These are phyloP conservation scores for Alviniconcha strummeri DNA, from an alignment of 2,888 invertebrate genomes.

Conservation along the genomic window DNA sequence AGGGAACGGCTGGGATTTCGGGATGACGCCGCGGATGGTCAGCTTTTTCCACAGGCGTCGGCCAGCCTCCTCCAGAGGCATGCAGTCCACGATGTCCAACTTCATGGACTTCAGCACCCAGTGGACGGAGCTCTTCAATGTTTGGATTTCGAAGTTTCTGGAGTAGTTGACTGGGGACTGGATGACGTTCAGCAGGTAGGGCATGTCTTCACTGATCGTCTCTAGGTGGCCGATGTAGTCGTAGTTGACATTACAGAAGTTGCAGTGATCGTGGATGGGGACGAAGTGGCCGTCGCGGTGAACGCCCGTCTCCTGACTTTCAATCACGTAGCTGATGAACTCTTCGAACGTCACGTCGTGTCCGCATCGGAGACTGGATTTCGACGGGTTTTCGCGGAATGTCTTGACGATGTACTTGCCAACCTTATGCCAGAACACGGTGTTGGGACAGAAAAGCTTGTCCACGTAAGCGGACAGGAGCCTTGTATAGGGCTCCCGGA, in stretches of 20 bases:
- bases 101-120: background rate
- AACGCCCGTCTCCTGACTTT: constrained; percentile 47
- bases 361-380: constrained; percentile 48
- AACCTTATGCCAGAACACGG: constrained; percentile 51
- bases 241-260: constrained; percentile 54
- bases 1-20: constrained; percentile 52
- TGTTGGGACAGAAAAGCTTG: constrained; percentile 58
- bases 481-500: constrained; percentile 56
- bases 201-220: constrained; percentile 53
- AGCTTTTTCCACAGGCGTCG: constrained; percentile 52
- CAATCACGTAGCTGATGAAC: constrained; percentile 56
- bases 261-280: constrained; percentile 58
- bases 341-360: constrained; percentile 59
- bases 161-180: constrained; percentile 16
- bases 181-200: constrained; percentile 23
- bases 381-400: constrained; percentile 46
- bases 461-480: constrained; percentile 59
- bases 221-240: constrained; percentile 59
- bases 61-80: constrained; percentile 48
- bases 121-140: background rate
- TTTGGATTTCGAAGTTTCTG: background rate
- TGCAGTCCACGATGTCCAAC: constrained; percentile 43
- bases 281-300: constrained; percentile 56
- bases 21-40: constrained; percentile 56
- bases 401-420: constrained; percentile 47